Conservation (phyloP, 1,140 invertebrate genomes). For the Hyles euphorbiae region DNA sequence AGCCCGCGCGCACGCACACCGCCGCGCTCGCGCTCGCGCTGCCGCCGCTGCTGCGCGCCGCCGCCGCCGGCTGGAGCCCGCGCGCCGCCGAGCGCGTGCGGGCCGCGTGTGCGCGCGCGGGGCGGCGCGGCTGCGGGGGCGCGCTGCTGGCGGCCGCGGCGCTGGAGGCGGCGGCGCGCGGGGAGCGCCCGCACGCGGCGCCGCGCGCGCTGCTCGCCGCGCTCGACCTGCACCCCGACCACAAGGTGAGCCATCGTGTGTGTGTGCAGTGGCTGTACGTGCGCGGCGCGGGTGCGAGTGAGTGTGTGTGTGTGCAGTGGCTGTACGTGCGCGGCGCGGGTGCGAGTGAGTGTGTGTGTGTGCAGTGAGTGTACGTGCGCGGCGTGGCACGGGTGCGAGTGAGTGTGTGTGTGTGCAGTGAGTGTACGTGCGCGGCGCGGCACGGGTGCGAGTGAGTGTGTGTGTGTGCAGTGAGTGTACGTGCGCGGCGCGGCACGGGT, state of each 20-base stretch:
- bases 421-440: constrained; percentile 38
- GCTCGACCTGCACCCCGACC: constrained; percentile 4
- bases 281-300: constrained; percentile 9
- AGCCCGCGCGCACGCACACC: constrained; percentile 15
- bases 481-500: constrained; percentile 39
- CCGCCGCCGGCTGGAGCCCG: not conserved
- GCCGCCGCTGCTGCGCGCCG: constrained; percentile 11
- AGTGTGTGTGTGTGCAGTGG: constrained; percentile 6
- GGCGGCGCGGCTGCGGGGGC: constrained; percentile 6
- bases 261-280: too few relatives aligned
- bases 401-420: constrained; percentile 12
- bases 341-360: not conserved
- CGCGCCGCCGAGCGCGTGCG: not conserved
- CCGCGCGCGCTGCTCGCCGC: constrained; percentile 12
- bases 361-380: constrained; percentile 8
- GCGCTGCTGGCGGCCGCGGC: constrained; percentile 10
- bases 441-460: constrained; percentile 32
- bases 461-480: constrained; percentile 25
- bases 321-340: constrained; percentile 6
- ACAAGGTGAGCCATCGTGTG: constrained; percentile 7
- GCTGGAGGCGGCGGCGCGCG: constrained; percentile 7
- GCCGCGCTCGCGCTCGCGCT: constrained; percentile 13
- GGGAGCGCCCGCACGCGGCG: constrained; percentile 5
- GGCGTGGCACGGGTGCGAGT: constrained; percentile 6
- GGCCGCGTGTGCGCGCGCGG: constrained; percentile 2